Conservation (phyloP, 2,113 vertebrate species). For the Ageneiosus marmoratus region DNA sequence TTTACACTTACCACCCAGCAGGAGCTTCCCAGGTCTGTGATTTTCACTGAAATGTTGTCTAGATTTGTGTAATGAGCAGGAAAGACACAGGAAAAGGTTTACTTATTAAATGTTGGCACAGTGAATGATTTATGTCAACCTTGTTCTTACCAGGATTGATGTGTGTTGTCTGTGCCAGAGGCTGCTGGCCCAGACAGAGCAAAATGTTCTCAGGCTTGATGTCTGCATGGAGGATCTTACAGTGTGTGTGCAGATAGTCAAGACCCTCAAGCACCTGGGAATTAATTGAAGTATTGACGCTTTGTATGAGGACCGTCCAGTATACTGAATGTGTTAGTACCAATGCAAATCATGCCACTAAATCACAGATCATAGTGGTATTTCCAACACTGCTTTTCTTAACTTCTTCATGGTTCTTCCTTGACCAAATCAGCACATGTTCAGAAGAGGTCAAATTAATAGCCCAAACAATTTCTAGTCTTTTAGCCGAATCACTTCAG, state of each 20-base stretch:
- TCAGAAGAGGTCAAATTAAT: not conserved
- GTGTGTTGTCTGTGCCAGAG: constrained; percentile 46
- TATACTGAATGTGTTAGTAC: not conserved
- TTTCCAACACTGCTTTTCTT: not conserved
- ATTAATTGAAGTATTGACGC: not conserved
- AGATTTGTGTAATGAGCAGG: not conserved
- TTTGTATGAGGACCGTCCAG: not conserved
- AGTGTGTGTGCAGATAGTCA: constrained; percentile 79
- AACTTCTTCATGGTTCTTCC: not conserved
- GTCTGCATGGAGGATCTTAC: constrained; percentile 85
- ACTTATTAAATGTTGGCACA: not conserved
- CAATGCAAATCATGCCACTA: not conserved
- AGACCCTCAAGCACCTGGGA: constrained; percentile 82
- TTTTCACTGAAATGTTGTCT: constrained; percentile 78
- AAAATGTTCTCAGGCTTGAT: constrained; percentile 85
- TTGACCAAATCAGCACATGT: not conserved
- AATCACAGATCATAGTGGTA: not conserved
- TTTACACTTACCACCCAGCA: constrained; percentile 83
- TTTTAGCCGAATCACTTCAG: not conserved
- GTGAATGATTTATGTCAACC: not conserved
- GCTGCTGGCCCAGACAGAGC: constrained; percentile 63
- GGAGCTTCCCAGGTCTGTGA: constrained; percentile 85
- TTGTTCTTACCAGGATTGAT: constrained; percentile 15
- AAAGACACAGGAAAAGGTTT: not conserved
- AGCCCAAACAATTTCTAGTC: not conserved